Base-by-base conservation (phyloP, 2,797 vertebrate genomes). In the Podargus strigoides region DNA sequence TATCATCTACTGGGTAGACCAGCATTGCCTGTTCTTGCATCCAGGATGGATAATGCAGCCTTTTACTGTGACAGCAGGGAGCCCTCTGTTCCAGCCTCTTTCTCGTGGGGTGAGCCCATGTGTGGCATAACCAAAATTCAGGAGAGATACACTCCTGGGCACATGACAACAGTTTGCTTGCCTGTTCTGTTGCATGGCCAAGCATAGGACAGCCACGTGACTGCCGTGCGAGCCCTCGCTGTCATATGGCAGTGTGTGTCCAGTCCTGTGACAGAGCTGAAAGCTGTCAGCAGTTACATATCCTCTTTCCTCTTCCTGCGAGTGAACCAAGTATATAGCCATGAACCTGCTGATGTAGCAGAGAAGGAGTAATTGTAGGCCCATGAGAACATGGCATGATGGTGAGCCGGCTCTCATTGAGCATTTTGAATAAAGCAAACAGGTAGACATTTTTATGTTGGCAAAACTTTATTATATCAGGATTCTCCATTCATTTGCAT, bases 51-150 rank as follows among this genome's bases (percentile, higher is more conserved):
- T 34, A 73, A n/a, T 37, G 30, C 21, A 87, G 37, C 34, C 56
- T 82, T 78, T 41, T 56, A 27, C 32, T 46, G 26, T 47, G 46
- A 9, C 1, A 14, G 10, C 53, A 5, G 1, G 55, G 53, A 84
- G 27, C 21, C 14, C n/a, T 82, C 32, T 56, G 15, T 64, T 52
- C 37, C 78, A 87, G 24, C 32, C 46, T 55, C 56, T 72, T 70
- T 68, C 70, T 82, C 0, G 0, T 49, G 46, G 16, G 44, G 18
- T 60, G 53, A 41, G n/a, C 14, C 22, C 3, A 0, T 18, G 39
- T 14, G 7, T 76, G 46, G 14, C 67, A 68, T 58, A 59, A 67
- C 42, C 68, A 60, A 49, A 87, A 53, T 27, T 14, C 3, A 5
- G 27, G 14, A 93, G 26, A 20, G 32, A n/a, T 46, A 20, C 0